A percentile compares a stretch with the other conserved stretches of the same genome.
These are phyloP conservation scores for Drosophila auraria DNA, from an alignment of 1,140 invertebrate species.

Conservation along the genomic window DNA sequence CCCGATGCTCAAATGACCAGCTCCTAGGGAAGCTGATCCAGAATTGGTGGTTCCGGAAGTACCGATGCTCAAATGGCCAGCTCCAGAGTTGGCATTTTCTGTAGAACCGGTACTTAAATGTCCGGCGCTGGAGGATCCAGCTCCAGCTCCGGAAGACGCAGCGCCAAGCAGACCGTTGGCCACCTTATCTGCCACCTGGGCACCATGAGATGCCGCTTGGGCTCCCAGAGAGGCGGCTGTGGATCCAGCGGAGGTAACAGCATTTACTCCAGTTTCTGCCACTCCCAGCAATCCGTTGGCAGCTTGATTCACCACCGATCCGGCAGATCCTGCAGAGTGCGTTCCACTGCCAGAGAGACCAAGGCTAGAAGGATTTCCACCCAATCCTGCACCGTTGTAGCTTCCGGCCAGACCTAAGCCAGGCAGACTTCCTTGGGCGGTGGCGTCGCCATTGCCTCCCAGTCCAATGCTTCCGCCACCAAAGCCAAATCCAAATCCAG, in stretches of 20 bases:
- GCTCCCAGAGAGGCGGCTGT: not conserved
- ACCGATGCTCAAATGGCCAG: not conserved
- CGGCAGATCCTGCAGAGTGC: constrained; percentile 3
- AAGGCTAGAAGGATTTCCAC: not conserved
- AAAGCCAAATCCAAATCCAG: constrained; percentile 31
- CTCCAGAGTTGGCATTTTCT: not conserved
- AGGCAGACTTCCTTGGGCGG: constrained; percentile 14
- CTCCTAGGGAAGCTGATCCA: not conserved
- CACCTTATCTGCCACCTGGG: not conserved
- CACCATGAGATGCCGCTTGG: not conserved
- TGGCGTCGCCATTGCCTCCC: constrained; percentile 2
- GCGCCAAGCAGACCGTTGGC: not conserved
- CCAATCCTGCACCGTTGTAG: constrained; percentile 8
- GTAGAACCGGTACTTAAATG: constrained; percentile 1
- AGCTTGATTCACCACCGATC: constrained; percentile 8
- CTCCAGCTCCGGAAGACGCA: not conserved
- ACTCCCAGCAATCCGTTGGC: constrained; percentile 13
- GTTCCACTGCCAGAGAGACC: not conserved
- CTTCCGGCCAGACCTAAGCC: constrained; percentile 16
- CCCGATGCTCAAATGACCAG: constrained; percentile 7
- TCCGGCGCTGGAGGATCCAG: not conserved
- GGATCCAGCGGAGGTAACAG: not conserved
- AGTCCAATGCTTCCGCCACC: constrained; percentile 20
- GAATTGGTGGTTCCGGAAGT: not conserved
- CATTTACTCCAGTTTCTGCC: constrained; percentile 7